Percentiles rank a stretch among this genome's conserved stretches.
Evolutionary conservation across 2,888 invertebrate species (phyloP).

Genomic region (Cheilosia vernalis): DNA sequence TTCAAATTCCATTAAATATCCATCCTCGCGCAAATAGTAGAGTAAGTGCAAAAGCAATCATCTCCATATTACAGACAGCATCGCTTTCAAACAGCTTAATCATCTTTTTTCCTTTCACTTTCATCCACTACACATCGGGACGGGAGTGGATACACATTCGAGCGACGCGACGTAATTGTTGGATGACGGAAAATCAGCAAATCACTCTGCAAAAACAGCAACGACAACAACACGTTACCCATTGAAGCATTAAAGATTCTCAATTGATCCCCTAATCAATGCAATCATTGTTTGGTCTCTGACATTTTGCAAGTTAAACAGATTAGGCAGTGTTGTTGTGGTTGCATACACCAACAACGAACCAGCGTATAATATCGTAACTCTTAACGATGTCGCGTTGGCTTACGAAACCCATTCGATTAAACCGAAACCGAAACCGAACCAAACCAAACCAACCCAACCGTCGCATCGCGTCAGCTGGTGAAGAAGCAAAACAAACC

Average conservation of each 20-base stretch:
- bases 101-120: constrained; percentile 74
- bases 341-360: constrained; percentile 22
- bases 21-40: constrained; percentile 32
- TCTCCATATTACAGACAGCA: constrained; percentile 61
- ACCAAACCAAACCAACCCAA: constrained; percentile 4
- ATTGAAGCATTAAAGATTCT: constrained; percentile 37
- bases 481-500: constrained; percentile 66
- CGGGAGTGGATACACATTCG: constrained; percentile 40
- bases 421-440: not conserved
- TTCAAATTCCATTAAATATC: constrained; percentile 32
- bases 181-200: constrained; percentile 49
- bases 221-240: not conserved
- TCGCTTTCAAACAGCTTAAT: constrained; percentile 74
- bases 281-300: constrained; percentile 56
- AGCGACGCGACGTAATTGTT: constrained; percentile 45
- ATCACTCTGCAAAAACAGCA: not conserved
- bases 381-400: constrained; percentile 57
- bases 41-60: constrained; percentile 62
- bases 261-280: constrained; percentile 65
- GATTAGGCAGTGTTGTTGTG: constrained; percentile 3
- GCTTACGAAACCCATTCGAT: constrained; percentile 57
- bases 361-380: constrained; percentile 45
- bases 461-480: constrained; percentile 25
- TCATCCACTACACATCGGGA: constrained; percentile 36
- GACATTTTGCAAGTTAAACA: constrained; percentile 35